A percentile compares a stretch with the other conserved stretches of the same genome.
phyloP scores from a whole-genome alignment of 2,888 invertebrate genomes.

The Papilio gigon region DNA sequence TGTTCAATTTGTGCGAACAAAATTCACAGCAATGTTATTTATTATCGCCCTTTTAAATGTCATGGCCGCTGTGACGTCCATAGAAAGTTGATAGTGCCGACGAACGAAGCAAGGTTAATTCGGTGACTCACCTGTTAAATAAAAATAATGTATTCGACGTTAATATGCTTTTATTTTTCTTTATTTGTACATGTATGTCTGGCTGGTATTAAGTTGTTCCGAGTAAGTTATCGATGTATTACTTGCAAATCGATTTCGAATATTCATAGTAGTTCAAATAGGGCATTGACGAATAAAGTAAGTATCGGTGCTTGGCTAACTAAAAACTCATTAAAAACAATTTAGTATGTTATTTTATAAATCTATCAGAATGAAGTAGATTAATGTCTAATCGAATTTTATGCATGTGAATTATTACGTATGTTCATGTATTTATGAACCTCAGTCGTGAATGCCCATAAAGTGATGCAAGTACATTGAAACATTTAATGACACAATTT shows the following conservation, averaged over 20 bases:
- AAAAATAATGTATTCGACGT: slow-evolving; percentile 22
- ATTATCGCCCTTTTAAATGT: slow-evolving; percentile 31
- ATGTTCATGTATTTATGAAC: neutral
- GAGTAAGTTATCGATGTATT: neutral
- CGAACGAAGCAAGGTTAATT: slow-evolving; percentile 27
- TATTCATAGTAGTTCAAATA: too few relatives aligned
- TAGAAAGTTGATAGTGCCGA: slow-evolving; percentile 40
- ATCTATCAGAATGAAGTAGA: neutral
- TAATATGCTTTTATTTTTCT: slow-evolving; percentile 1
- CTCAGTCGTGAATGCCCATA: neutral
- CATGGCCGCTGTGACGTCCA: slow-evolving; percentile 34
- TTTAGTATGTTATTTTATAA: too few relatives aligned
- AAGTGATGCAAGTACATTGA: neutral
- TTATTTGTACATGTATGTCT: slow-evolving; percentile 1
- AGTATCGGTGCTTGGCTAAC: too few relatives aligned
- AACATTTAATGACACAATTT: slow-evolving; percentile 23
- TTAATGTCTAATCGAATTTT: neutral
- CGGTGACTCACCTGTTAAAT: slow-evolving; percentile 30
- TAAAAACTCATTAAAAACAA: too few relatives aligned
- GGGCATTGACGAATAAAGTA: too few relatives aligned
- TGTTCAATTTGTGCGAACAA: neutral
- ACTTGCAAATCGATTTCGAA: neutral
- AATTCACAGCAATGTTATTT: slow-evolving; percentile 11
- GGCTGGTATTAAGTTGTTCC: neutral
- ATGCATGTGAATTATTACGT: neutral